Conservation (phyloP, 2,113 vertebrate genomes). For the Erythrolamprus reginae region DNA sequence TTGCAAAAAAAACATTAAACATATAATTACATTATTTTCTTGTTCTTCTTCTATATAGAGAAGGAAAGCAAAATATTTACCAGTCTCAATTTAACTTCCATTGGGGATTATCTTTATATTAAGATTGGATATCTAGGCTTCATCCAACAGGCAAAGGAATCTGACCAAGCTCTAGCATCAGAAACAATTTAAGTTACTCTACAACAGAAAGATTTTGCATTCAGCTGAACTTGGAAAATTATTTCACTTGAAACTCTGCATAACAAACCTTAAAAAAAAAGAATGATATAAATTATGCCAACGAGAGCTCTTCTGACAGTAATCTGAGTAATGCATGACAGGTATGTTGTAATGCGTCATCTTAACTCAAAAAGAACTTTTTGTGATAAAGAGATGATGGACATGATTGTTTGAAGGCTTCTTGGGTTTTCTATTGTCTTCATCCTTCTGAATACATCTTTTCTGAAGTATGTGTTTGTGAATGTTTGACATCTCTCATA, state of each 20-base stretch:
- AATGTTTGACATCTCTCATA: slow-evolving; percentile 9
- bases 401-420: not conserved
- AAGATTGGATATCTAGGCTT: slow-evolving; percentile 28
- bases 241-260: not conserved
- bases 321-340: not conserved
- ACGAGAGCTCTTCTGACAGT: slow-evolving; percentile 12
- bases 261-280: slow-evolving; percentile 9
- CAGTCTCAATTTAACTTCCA: slow-evolving; percentile 8
- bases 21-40: slow-evolving; percentile 42
- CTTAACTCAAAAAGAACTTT: slow-evolving; percentile 13
- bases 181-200: not conserved
- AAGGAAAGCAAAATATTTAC: slow-evolving; percentile 8
- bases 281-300: not conserved
- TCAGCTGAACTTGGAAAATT: slow-evolving; percentile 16
- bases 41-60: slow-evolving; percentile 31
- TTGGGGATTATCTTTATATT: not conserved
- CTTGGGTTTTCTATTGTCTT: not conserved
- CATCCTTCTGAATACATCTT: slow-evolving; percentile 1
- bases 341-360: not conserved
- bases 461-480: not conserved
- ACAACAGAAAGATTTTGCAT: not conserved
- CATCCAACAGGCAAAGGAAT: not conserved
- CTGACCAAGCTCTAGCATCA: slow-evolving; percentile 4
- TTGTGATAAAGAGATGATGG: not conserved
- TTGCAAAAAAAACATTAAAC: slow-evolving; percentile 54